Base-by-base conservation (phyloP, 2,888 invertebrate species). In the Tenthredo distinguenda region DNA sequence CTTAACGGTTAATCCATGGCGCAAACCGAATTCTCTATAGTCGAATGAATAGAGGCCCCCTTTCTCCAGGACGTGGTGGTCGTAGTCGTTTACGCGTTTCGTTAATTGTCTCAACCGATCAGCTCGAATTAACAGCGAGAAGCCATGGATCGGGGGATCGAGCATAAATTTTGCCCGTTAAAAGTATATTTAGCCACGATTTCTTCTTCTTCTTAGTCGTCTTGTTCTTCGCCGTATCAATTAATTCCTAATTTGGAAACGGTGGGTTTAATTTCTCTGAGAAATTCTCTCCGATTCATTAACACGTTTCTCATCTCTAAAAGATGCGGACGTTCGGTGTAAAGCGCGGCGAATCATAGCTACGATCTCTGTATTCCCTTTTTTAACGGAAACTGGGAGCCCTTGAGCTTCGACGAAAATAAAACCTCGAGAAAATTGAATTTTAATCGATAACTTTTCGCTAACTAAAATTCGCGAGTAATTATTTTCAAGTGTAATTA, bases 151-250 rank as follows among this genome's bases (percentile, higher is more conserved):
- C 26, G 26, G n/a, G n/a, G n/a, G 62, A n/a, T 58, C 0, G 21
- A 58, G 58, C n/a, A n/a, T 55, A n/a, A 50, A 21, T 21, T 21
- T 62, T 26, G 1, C 26, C 26, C 55, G 55, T 55, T 55, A n/a
- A 55, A n/a, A 55, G n/a, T 55, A 55, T n/a, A n/a, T 55, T 55
- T 55, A 55, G n/a, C n/a, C n/a, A 55, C 55, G 55, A 55, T 55
- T 55, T 55, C 55, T 55, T 55, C 5, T n/a, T n/a, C n/a, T n/a
- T 55, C 50, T 50, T 4, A 1, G 1, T 47, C 3, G 12, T 47
- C 15, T 6, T n/a, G 1, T 47, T 47, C 3, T 47, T 15, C n/a
- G n/a, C 12, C 12, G 12, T 7, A 7, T n/a, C 7, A n/a, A 55
- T 55, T 7, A n/a, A 6, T 55, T 55, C 55, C 55, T n/a, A 7